Evolutionary conservation across 2,888 invertebrate genomes (phyloP).

Genomic region (Caenorhabditis sp.): DNA sequence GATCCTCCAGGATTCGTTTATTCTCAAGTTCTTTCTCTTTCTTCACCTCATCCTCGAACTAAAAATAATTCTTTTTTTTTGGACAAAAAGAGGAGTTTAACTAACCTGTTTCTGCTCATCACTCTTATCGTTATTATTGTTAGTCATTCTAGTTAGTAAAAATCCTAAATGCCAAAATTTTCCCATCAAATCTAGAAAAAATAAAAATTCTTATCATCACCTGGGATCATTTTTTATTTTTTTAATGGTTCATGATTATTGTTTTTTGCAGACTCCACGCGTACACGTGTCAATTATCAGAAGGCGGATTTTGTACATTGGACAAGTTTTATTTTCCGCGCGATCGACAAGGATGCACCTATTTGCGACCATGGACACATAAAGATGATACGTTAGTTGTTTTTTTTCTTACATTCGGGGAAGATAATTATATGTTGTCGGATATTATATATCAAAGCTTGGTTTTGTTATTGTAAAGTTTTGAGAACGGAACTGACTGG

Average conservation of each 20-base stretch:
- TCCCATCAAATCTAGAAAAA: not conserved
- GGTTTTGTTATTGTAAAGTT: not conserved
- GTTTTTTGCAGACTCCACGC: constrained; percentile 48
- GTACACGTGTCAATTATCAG: constrained; percentile 48
- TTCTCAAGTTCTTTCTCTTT: not conserved
- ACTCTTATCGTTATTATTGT: no score
- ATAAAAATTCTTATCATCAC: constrained; percentile 24
- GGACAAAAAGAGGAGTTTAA: not conserved
- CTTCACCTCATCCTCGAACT: not conserved
- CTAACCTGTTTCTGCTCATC: not conserved
- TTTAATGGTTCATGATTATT: constrained; percentile 11
- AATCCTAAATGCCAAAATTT: not conserved
- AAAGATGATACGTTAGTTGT: constrained; percentile 32
- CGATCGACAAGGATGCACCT: constrained; percentile 41
- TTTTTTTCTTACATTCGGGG: not conserved
- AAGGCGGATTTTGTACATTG: constrained; percentile 52
- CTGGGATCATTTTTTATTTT: constrained; percentile 4
- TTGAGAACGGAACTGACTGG: constrained; percentile 3
- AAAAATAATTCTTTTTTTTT: not conserved
- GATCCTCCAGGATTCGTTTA: not conserved
- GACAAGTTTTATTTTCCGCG: constrained; percentile 46
- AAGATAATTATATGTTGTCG: not conserved
- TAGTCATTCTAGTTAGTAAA: not conserved
- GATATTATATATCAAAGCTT: not conserved
- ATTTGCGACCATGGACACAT: constrained; percentile 46